Base-by-base conservation (phyloP, 2,113 vertebrate genomes). In the Dunckerocampus dactyliophorus region DNA sequence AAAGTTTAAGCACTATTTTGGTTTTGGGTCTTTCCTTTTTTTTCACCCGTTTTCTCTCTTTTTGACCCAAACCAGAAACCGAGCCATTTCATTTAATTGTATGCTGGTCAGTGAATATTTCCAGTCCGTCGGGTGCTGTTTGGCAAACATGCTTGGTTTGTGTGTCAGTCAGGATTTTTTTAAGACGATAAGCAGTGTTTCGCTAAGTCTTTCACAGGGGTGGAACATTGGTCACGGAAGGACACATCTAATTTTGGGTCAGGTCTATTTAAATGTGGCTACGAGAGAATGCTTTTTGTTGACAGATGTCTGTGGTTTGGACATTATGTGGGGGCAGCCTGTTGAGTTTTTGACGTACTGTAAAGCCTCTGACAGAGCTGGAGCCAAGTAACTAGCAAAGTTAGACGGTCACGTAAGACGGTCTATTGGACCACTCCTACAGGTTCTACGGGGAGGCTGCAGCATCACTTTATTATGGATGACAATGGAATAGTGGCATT, bases 1-100 rank as follows among this genome's bases (percentile, higher is more conserved):
- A 74, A 74, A 4, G 20, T 53, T 48, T 11, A n/a, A 59, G 19
- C 43, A 37, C 19, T 39, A 45, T 52, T 60, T 20, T 39, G 57
- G 28, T 45, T 59, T 62, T 62, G 14, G 22, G 16, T 17, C 8
- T 9, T 13, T 15, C 19, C 39, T 17, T 28, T 60, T 48, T 39
- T 39, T 17, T 20, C n/a, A 56, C 4, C 11, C 4, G 4, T 62
- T 49, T 15, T 39, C 49, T 66, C 28, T 49, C 46, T 47, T 24
- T 68, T 21, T 46, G 9, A 49, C 51, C 46, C 48, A 45, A 47
- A n/a, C 34, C 48, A 63, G 20, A 59, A 24, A 46, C 19, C 7
- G 46, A 57, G 1, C 39, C 50, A 14, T 46, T 63, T 46, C 8
- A 53, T 63, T 63, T 10, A 24, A 58, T 60, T 71, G 62, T 14